Conservation (phyloP, 2,888 invertebrate genomes). For the Sinotaia quadrata region DNA sequence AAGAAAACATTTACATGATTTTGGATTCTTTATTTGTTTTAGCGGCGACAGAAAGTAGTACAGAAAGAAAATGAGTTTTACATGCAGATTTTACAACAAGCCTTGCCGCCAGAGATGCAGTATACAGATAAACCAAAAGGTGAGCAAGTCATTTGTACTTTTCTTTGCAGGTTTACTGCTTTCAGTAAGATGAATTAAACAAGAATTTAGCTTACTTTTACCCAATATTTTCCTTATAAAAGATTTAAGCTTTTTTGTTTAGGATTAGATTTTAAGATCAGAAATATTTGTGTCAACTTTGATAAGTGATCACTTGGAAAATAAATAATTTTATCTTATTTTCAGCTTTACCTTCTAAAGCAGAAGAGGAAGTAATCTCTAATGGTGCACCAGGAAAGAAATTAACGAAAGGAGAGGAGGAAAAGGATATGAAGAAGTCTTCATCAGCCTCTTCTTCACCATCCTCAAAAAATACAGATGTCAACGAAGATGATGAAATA, state of each 20-base stretch:
- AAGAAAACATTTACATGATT: background rate
- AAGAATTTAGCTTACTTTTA: background rate
- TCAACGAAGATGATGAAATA: constrained; percentile 62
- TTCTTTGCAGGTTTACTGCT: background rate
- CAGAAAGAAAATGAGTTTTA: constrained; percentile 96
- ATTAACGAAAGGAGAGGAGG: constrained; percentile 41
- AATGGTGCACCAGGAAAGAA: constrained; percentile 67
- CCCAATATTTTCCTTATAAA: background rate
- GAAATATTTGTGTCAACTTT: background rate
- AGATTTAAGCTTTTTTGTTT: background rate
- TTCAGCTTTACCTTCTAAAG: constrained; percentile 69
- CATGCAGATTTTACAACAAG: constrained; percentile 91
- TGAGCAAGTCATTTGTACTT: constrained; percentile 22
- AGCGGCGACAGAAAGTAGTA: constrained; percentile 92
- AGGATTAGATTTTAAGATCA: background rate
- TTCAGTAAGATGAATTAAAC: background rate
- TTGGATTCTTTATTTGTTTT: constrained; percentile 59
- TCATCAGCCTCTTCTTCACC: constrained; percentile 9
- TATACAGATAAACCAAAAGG: constrained; percentile 67
- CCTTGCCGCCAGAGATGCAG: constrained; percentile 82
- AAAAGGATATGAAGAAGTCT: constrained; percentile 34
- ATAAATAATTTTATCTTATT: constrained; percentile 22
- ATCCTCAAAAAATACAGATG: constrained; percentile 43
- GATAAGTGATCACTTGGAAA: background rate
- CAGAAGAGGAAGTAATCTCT: constrained; percentile 72